Conservation (phyloP, 2,888 invertebrate genomes). For the Lasioglossum figueresi region DNA sequence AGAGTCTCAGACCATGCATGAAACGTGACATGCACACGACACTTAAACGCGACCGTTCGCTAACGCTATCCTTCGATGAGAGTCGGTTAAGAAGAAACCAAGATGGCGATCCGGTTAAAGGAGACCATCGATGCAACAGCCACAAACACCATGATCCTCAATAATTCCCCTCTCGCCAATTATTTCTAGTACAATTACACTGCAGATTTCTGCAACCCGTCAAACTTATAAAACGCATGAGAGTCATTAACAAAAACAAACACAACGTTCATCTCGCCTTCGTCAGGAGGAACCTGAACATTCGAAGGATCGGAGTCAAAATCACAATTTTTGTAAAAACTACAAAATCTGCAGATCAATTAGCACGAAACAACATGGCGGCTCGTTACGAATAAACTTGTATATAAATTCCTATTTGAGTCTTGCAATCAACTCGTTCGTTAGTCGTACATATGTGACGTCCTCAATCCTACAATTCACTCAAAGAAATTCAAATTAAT, state of each 20-base stretch:
- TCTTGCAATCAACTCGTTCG: no score
- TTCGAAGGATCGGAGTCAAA: no score
- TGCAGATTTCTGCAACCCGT: background rate
- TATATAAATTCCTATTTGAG: no score
- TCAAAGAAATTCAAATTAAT: no score
- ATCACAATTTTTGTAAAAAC: no score
- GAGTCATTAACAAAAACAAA: background rate
- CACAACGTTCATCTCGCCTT: background rate
- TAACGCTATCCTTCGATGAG: constrained; percentile 64
- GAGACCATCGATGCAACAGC: background rate
- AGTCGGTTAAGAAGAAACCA: constrained; percentile 50
- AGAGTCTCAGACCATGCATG: constrained; percentile 46
- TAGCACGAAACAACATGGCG: background rate
- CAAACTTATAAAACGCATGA: background rate
- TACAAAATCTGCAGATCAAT: background rate
- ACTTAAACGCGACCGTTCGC: constrained; percentile 68
- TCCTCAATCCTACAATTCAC: no score
- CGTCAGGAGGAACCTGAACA: no score
- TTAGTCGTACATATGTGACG: no score
- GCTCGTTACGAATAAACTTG: no score
- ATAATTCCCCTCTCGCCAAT: background rate
- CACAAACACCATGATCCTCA: background rate
- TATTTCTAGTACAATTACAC: background rate
- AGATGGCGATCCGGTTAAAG: constrained; percentile 1
- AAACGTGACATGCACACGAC: constrained; percentile 74